These are phyloP conservation scores for Polydrusus cervinus DNA, from an alignment of 2,888 invertebrate species.

Conservation along the genomic window DNA sequence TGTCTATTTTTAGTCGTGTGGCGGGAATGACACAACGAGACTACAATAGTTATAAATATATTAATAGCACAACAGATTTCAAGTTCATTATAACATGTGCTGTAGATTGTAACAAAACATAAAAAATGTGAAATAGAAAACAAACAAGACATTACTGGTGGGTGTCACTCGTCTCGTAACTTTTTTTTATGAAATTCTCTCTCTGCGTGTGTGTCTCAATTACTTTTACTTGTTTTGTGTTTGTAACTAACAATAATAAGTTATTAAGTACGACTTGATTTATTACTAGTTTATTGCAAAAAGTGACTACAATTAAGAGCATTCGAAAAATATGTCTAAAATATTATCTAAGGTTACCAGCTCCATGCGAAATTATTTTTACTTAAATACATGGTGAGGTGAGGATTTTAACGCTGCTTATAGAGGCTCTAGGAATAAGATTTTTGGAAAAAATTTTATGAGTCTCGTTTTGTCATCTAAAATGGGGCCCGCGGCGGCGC, in stretches of 20 bases:
- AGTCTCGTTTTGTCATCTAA: no score
- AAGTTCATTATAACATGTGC: slow-evolving; percentile 54
- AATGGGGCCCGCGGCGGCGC: no score
- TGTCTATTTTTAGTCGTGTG: slow-evolving; percentile 45
- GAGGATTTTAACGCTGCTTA: no score
- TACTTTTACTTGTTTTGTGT: slow-evolving; percentile 36
- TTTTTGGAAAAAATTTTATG: no score
- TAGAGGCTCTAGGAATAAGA: no score
- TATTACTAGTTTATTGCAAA: slow-evolving; percentile 15
- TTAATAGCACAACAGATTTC: slow-evolving; percentile 54
- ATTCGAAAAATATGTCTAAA: no score
- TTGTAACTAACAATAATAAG: slow-evolving; percentile 24
- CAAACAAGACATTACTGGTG: slow-evolving; percentile 57
- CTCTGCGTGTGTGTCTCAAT: slow-evolving; percentile 48
- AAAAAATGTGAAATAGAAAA: slow-evolving; percentile 56
- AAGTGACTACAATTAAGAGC: no score
- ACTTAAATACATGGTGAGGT: no score
- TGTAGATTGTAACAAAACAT: slow-evolving; percentile 48
- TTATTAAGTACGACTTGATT: slow-evolving; percentile 3
- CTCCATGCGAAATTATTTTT: no score
- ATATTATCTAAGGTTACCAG: no score
- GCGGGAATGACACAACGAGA: slow-evolving; percentile 46
- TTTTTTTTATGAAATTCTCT: slow-evolving; percentile 57
- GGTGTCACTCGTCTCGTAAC: slow-evolving; percentile 58
- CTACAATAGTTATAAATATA: slow-evolving; percentile 54